Percentiles rank a stretch among this genome's conserved stretches.
These are phyloP conservation scores for Bombyx mandarina DNA, from an alignment of 1,140 invertebrate genomes.

Conservation along the genomic window DNA sequence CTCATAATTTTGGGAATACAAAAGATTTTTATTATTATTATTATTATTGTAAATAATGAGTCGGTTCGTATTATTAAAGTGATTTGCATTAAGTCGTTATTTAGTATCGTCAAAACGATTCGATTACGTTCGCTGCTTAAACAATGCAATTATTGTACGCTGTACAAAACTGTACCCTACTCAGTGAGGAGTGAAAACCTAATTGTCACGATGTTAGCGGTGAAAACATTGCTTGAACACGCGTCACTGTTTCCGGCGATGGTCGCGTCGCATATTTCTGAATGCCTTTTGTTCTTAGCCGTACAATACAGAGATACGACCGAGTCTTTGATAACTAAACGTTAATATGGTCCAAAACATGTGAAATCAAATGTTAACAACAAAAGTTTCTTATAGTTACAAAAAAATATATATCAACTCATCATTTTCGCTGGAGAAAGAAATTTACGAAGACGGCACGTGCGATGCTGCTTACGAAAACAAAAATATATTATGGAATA, in stretches of 20 bases:
- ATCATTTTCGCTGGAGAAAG: too few species aligned
- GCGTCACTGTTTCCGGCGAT: conserved; percentile 46
- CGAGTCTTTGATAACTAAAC: conserved; percentile 15
- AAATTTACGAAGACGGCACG: too few species aligned
- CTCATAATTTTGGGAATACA: conserved; percentile 43
- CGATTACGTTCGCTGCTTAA: conserved; percentile 26
- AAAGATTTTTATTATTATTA: conserved; percentile 42
- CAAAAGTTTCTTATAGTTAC: too few species aligned
- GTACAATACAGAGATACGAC: conserved; percentile 29
- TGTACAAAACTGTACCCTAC: conserved; percentile 49
- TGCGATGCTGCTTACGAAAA: too few species aligned
- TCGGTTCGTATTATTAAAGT: conserved; percentile 17
- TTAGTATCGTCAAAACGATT: conserved; percentile 23
- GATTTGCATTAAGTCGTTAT: conserved; percentile 23
- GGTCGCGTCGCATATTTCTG: conserved; percentile 45
- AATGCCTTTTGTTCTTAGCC: conserved; percentile 62
- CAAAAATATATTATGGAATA: too few species aligned
- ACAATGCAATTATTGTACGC: conserved; percentile 36
- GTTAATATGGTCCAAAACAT: too few species aligned
- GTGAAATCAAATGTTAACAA: background rate
- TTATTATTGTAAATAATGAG: conserved; percentile 34
- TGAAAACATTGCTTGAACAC: conserved; percentile 57
- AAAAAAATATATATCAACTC: too few species aligned
- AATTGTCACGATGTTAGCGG: conserved; percentile 45
- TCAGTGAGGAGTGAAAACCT: conserved; percentile 44